Base-by-base conservation (phyloP, 2,888 invertebrate species). In the Sarcophaga subvicina region DNA sequence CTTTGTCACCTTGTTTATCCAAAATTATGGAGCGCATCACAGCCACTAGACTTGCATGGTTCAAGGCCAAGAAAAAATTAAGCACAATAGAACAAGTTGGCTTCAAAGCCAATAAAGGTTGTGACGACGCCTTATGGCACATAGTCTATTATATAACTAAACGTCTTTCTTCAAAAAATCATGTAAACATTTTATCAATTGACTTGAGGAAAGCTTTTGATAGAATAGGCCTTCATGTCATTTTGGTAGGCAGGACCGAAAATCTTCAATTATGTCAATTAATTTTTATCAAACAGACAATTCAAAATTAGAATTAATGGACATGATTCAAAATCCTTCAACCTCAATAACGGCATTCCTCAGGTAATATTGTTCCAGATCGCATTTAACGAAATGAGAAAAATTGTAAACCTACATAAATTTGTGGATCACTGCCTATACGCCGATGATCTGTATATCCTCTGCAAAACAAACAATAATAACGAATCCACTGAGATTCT, bases 371-470 rank as follows among this genome's bases (percentile, higher is more conserved):
- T 88, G 49, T 85, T 85, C 17, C 69, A 71, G 47, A 83, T 78
- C 27, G 70, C 83, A 72, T 76, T 80, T 2, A 62, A 60, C 27
- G 70, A 86, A 72, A 77, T 80, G 2, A 54, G 60, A 11, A 25
- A 60, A 10, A 72, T 71, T 25, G 59, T 85, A 14, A 76, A 67
- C 1, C 17, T n/a, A 12, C 66, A 82, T n/a, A 83, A 79, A 75
- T 27, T 86, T 66, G 67, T 82, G 5, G 59, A 64, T 62, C 76
- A 84, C 67, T 86, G 73, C 27, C 69, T 79, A 11, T 88, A 86
- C 25, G 83, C 88, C 3, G 88, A 89, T 25, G 89, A 89, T 76
- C 85, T 88, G 5, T 70, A 85, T 62, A 8, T 86, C 8, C 76
- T 87, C 4, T 62, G 49, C 17, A 79, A 76, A 64, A 71, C 10